Conservation (phyloP, 2,797 vertebrate species). For the Paramormyrops hopkinsi region DNA sequence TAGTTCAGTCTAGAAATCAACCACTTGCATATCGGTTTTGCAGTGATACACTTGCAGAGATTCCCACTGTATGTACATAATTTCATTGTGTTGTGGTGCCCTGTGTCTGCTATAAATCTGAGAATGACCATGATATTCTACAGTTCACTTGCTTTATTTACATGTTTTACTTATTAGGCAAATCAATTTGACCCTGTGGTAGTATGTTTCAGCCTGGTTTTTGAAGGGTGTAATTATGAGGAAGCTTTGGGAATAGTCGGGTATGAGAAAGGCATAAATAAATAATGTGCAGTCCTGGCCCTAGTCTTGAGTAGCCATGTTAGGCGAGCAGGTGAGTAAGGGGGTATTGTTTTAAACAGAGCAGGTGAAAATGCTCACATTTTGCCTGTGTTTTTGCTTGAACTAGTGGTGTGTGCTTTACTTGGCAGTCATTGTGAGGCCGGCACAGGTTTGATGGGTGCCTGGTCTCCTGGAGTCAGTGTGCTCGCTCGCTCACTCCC, state of each 20-base stretch:
- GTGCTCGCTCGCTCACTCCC: background rate
- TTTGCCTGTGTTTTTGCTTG: background rate
- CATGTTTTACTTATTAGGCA: background rate
- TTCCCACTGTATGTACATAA: background rate
- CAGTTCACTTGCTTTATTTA: background rate
- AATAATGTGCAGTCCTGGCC: background rate
- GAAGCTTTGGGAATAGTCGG: background rate
- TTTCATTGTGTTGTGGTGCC: background rate
- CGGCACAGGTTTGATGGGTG: slow-evolving; percentile 14
- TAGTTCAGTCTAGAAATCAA: background rate
- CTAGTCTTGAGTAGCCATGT: background rate
- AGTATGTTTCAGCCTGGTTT: background rate
- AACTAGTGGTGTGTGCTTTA: slow-evolving; percentile 19
- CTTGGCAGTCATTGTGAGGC: background rate
- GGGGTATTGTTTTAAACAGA: background rate
- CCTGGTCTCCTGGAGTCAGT: background rate
- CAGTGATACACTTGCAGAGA: background rate
- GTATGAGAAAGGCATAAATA: background rate
- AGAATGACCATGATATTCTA: background rate
- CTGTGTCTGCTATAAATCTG: background rate
- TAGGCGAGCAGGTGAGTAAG: background rate
- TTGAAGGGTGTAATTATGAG: background rate
- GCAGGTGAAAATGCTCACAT: background rate
- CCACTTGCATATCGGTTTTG: background rate
- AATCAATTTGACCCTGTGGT: background rate